These are phyloP conservation scores for Urocyon cinereoargenteus DNA, from an alignment of 2,797 vertebrate genomes.

Conservation along the genomic window DNA sequence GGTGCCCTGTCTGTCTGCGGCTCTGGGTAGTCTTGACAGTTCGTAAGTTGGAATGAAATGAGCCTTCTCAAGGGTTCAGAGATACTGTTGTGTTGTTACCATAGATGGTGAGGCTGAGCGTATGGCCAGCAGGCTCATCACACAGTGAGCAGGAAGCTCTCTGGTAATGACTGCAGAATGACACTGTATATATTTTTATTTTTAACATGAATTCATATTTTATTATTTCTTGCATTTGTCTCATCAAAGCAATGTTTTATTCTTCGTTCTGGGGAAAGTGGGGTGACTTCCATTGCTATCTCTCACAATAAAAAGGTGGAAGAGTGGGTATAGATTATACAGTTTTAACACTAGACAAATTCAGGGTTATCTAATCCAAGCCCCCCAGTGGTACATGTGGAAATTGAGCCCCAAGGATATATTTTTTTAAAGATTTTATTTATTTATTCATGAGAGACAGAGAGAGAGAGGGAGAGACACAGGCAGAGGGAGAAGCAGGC, in stretches of 20 bases:
- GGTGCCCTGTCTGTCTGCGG: neutral
- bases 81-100: neutral
- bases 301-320: slow-evolving; percentile 15
- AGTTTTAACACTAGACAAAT: neutral
- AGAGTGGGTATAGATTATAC: neutral
- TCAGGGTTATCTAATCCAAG: neutral
- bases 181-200: neutral
- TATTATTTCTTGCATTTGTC: neutral
- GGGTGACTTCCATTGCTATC: neutral
- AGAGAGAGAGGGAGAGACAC: too few relatives aligned
- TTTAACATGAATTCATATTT: neutral
- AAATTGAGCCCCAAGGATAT: neutral
- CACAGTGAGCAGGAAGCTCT: neutral
- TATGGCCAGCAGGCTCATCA: neutral
- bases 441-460: too few relatives aligned
- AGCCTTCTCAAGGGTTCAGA: neutral
- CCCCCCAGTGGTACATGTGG: neutral
- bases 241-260: neutral
- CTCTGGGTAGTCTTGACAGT: neutral
- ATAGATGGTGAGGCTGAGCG: neutral
- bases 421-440: too few relatives aligned
- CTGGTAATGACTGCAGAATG: neutral
- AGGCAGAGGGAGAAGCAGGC: too few relatives aligned
- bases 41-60: slow-evolving; percentile 15
- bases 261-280: neutral